Percentiles rank a stretch among this genome's conserved stretches.
Evolutionary conservation across 2,797 vertebrate species (phyloP).

Genomic region (Kryptolebias ocellatus): DNA sequence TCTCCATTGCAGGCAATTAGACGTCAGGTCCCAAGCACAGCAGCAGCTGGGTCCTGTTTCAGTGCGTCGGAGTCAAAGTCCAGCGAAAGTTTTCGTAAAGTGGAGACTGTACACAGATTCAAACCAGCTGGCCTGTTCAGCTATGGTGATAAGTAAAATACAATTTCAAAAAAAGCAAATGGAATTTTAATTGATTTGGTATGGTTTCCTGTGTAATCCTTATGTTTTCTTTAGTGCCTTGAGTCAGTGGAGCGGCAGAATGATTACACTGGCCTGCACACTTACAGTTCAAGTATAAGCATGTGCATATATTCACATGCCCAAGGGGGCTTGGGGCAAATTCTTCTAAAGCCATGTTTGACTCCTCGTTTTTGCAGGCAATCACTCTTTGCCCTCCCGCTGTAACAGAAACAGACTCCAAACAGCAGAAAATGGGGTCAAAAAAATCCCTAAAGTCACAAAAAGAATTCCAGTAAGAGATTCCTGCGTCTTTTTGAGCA

Average conservation of each 20-base stretch:
- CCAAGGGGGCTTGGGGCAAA: constrained; percentile 34
- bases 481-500: constrained; percentile 20
- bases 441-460: constrained; percentile 41
- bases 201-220: constrained; percentile 32
- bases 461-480: constrained; percentile 24
- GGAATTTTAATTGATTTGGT: constrained; percentile 57
- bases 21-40: constrained; percentile 54
- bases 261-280: constrained; percentile 19
- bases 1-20: constrained; percentile 66
- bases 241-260: constrained; percentile 39
- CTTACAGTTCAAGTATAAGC: constrained; percentile 40
- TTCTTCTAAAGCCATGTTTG: constrained; percentile 54
- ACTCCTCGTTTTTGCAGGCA: constrained; percentile 43
- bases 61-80: constrained; percentile 32
- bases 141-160: constrained; percentile 33
- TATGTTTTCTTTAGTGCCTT: constrained; percentile 39
- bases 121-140: constrained; percentile 63
- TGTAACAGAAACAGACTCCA: constrained; percentile 53
- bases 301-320: constrained; percentile 21
- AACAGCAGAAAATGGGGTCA: constrained; percentile 41
- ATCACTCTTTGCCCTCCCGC: constrained; percentile 18
- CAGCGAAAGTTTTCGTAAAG: constrained; percentile 52
- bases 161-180: constrained; percentile 4
- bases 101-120: constrained; percentile 48
- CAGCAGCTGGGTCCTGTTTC: constrained; percentile 74